phyloP scores from a whole-genome alignment of 2,797 vertebrate genomes.

The Myripristis murdjan region DNA sequence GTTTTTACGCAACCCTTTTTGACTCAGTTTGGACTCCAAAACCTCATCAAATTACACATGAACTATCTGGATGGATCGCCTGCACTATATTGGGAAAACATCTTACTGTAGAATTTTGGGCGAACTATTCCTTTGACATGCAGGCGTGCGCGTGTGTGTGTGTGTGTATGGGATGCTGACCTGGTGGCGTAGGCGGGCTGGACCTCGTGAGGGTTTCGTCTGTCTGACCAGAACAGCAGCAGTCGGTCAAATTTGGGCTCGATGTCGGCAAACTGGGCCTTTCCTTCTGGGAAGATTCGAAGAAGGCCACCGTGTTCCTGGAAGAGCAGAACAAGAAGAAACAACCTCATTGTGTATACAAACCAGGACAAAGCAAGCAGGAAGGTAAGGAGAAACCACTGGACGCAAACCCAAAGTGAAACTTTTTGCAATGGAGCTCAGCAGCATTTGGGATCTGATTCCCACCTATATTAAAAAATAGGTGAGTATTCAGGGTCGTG shows the following conservation, averaged over 20 bases:
- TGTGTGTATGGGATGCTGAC: conserved; percentile 74
- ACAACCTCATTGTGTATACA: conserved; percentile 45
- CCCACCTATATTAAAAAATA: not conserved
- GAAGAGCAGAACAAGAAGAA: conserved; percentile 43
- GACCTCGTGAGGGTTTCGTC: conserved; percentile 98
- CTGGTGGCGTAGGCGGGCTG: conserved; percentile 96
- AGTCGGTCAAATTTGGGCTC: conserved; percentile 98
- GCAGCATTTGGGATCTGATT: conserved; percentile 16
- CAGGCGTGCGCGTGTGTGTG: too few relatives aligned
- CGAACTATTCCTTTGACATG: too few relatives aligned
- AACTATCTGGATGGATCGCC: too few relatives aligned
- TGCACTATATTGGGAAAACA: too few relatives aligned
- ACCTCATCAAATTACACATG: too few relatives aligned
- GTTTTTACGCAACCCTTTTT: too few relatives aligned
- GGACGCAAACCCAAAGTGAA: conserved; percentile 33
- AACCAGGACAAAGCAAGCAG: conserved; percentile 52
- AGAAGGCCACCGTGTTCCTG: conserved; percentile 94
- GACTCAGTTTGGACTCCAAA: too few relatives aligned
- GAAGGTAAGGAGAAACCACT: conserved; percentile 41
- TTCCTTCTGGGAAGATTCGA: conserved; percentile 98
- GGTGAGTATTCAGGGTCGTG: not conserved
- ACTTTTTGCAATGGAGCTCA: conserved; percentile 14
- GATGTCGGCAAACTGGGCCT: conserved; percentile 97
- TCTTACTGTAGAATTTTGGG: too few relatives aligned
- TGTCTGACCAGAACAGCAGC: conserved; percentile 98